Percentiles rank a stretch among this genome's conserved stretches.
Evolutionary conservation across 23 tunicate genomes (phyloP).

Genomic region (Phallusia fumigata): DNA sequence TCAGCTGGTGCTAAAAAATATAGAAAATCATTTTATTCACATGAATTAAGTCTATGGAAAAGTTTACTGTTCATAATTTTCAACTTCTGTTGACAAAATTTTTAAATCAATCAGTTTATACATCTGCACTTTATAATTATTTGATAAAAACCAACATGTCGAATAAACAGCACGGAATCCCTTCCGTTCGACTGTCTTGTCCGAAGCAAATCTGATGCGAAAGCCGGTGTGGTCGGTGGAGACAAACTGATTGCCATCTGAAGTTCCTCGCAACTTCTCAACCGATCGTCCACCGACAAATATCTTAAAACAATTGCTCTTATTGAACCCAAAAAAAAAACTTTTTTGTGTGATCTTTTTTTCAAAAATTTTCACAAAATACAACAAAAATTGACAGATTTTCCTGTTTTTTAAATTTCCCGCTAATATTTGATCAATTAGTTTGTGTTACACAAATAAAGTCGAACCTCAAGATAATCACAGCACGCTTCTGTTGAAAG

Average conservation of each 20-base stretch:
- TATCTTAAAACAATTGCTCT: background rate
- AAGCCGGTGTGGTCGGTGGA: background rate
- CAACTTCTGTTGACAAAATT: no score
- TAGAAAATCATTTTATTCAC: no score
- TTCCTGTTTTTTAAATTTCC: background rate
- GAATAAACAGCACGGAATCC: background rate
- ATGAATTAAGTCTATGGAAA: no score
- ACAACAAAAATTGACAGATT: background rate
- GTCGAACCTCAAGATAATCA: constrained; percentile 21
- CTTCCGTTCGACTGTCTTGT: background rate
- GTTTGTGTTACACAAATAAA: no score
- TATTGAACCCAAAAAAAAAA: no score
- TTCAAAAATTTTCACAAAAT: no score
- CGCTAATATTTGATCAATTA: no score
- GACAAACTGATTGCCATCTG: background rate
- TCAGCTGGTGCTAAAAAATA: background rate
- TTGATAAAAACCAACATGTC: background rate
- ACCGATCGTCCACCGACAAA: background rate
- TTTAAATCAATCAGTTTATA: no score
- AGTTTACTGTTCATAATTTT: no score
- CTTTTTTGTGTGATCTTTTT: no score
- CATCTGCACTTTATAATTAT: no score
- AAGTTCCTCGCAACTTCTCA: background rate
- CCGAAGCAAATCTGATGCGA: background rate
- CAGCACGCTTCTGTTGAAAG: constrained; percentile 39